Conservation (phyloP, 2,888 invertebrate species). For the Synanthedon formicaeformis region DNA sequence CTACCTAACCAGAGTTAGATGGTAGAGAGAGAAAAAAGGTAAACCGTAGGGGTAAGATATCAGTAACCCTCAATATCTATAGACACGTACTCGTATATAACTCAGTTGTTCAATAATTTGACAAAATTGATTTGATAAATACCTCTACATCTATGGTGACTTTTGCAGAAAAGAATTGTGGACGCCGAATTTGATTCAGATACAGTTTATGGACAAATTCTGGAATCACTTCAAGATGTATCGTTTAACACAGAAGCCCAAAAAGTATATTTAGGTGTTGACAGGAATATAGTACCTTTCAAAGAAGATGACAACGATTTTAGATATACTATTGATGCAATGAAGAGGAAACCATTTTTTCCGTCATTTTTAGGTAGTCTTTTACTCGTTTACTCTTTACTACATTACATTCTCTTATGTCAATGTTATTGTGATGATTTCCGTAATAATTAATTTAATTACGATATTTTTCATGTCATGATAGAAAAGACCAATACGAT, state of each 20-base stretch:
- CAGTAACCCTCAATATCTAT: too few relatives aligned
- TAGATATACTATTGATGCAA: slow-evolving; percentile 60
- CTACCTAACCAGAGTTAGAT: too few relatives aligned
- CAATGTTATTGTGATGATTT: too few relatives aligned
- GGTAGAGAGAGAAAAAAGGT: too few relatives aligned
- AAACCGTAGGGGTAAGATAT: too few relatives aligned
- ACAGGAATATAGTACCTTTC: slow-evolving; percentile 41
- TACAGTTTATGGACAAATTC: slow-evolving; percentile 37
- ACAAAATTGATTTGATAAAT: background rate
- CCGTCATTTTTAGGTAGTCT: slow-evolving; percentile 55
- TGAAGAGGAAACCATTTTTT: slow-evolving; percentile 56
- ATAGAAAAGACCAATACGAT: too few relatives aligned
- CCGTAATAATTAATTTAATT: background rate
- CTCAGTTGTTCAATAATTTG: background rate
- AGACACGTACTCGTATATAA: too few relatives aligned
- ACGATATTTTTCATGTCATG: too few relatives aligned
- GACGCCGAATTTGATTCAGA: slow-evolving; percentile 12
- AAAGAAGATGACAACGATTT: slow-evolving; percentile 62
- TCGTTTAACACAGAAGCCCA: slow-evolving; percentile 22
- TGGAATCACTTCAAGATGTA: slow-evolving; percentile 35
- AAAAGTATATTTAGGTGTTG: slow-evolving; percentile 54
- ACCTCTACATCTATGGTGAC: background rate
- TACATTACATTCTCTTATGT: background rate
- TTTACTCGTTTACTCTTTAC: too few relatives aligned
- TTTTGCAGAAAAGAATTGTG: slow-evolving; percentile 21